These are phyloP conservation scores for Xiphorhynchus erythropygius DNA, from an alignment of 2,797 vertebrate species.

Conservation along the genomic window DNA sequence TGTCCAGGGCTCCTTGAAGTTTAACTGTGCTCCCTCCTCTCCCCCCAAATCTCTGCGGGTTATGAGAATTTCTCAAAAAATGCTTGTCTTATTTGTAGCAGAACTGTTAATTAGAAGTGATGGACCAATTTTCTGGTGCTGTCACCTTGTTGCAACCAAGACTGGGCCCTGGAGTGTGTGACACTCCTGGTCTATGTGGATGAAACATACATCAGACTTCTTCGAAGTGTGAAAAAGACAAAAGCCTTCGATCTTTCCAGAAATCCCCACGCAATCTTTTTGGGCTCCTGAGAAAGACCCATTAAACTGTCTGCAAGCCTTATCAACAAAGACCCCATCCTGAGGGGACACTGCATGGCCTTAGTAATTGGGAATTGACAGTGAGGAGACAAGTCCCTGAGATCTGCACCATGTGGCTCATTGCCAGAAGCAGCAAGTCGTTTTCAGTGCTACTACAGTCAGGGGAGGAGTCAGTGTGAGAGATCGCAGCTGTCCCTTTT, in stretches of 20 bases:
- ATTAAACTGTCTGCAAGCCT: neutral
- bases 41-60: neutral
- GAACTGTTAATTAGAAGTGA: neutral
- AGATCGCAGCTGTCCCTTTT: constrained; percentile 1
- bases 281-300: neutral
- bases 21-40: neutral
- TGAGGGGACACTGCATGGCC: neutral
- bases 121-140: neutral
- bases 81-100: neutral
- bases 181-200: neutral
- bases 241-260: neutral
- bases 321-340: neutral
- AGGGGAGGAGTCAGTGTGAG: neutral
- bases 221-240: neutral
- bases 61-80: neutral
- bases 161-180: neutral
- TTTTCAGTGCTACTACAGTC: neutral
- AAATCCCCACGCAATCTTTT: neutral
- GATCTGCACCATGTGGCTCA: neutral
- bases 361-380: neutral
- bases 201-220: neutral
- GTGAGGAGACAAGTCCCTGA: neutral
- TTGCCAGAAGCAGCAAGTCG: neutral
- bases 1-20: neutral
- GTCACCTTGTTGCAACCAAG: neutral